Conservation (phyloP, 2,113 vertebrate genomes). For the Pleuronectes platessa region DNA sequence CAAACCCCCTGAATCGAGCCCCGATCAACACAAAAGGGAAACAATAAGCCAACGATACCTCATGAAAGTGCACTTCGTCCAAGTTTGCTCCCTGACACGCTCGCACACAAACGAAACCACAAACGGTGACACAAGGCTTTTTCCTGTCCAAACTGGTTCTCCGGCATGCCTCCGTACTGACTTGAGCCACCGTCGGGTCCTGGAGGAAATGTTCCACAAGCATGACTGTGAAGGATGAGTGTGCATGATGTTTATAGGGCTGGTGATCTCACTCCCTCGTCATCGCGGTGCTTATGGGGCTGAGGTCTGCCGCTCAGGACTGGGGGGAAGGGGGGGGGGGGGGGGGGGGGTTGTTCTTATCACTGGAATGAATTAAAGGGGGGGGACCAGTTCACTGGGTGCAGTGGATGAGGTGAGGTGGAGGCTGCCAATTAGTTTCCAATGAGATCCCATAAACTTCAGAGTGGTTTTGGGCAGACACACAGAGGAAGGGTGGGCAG, state of each 20-base stretch:
- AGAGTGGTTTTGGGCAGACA: neutral
- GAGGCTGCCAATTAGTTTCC: too few species aligned
- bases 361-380: constrained; percentile 19
- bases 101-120: neutral
- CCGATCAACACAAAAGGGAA: neutral
- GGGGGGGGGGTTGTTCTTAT: constrained; percentile 7
- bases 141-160: constrained; percentile 58
- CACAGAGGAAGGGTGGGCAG: neutral
- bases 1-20: neutral
- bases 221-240: constrained; percentile 27
- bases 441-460: neutral
- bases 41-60: neutral
- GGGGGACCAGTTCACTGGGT: neutral
- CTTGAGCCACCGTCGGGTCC: neutral
- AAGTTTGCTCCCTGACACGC: constrained; percentile 1
- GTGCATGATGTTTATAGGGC: constrained; percentile 21
- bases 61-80: neutral
- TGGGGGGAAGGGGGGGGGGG: neutral
- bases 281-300: constrained; percentile 14
- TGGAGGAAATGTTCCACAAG: constrained; percentile 27
- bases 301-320: neutral
- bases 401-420: neutral
- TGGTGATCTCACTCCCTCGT: constrained; percentile 43
- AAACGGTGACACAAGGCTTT: constrained; percentile 5
- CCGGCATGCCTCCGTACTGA: constrained; percentile 58